Percentiles rank a stretch among this genome's conserved stretches.
These are phyloP conservation scores for Sthenelais limicola DNA, from an alignment of 2,888 invertebrate genomes.

Conservation along the genomic window DNA sequence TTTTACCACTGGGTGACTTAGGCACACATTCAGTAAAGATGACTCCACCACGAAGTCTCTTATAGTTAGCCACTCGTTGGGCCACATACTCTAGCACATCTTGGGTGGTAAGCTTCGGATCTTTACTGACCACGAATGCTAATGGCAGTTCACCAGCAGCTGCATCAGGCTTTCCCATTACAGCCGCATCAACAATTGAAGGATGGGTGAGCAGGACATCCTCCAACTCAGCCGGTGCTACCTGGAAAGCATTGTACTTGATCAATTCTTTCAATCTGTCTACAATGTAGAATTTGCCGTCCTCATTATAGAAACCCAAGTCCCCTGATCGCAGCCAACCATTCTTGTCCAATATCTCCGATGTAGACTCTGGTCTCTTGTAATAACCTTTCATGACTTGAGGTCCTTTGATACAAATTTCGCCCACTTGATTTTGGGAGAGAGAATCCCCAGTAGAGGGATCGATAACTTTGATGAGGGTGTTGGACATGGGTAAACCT, in stretches of 20 bases:
- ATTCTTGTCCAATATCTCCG: background rate
- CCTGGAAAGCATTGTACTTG: constrained; percentile 33
- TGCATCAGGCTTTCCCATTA: constrained; percentile 1
- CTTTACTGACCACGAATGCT: constrained; percentile 10
- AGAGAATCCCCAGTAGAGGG: background rate
- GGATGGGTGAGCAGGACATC: constrained; percentile 22
- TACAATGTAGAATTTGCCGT: background rate
- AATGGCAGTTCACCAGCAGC: constrained; percentile 12
- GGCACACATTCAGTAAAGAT: too few relatives aligned
- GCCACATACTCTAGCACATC: too few relatives aligned
- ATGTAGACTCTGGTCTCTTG: background rate
- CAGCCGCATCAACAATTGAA: constrained; percentile 19
- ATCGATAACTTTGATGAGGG: constrained; percentile 23
- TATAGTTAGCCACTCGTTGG: too few relatives aligned
- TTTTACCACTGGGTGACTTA: too few relatives aligned
- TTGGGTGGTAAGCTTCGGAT: too few relatives aligned
- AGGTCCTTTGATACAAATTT: background rate
- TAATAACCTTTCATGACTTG: constrained; percentile 21
- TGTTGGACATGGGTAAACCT: constrained; percentile 9
- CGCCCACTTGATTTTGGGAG: background rate
- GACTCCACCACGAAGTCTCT: too few relatives aligned
- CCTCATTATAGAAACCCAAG: background rate
- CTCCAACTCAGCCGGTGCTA: constrained; percentile 33
- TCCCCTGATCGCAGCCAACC: constrained; percentile 28
- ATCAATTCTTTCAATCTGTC: constrained; percentile 22